Base-by-base conservation (phyloP, 23 tunicate genomes). In the Aplidium turbinatum region DNA sequence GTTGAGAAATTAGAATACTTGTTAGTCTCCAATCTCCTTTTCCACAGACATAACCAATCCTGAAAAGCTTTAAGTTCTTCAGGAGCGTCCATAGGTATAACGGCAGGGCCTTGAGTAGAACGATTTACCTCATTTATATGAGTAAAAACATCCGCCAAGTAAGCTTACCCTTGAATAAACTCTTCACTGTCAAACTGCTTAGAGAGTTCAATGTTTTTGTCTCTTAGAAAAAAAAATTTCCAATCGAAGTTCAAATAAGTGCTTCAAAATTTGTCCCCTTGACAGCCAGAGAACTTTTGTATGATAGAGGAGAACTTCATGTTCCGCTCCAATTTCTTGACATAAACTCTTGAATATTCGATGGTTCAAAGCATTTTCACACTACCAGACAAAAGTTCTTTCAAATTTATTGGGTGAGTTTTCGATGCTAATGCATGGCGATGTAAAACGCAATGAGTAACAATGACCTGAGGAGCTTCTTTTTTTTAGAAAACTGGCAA, bases 251-350 rank as follows among this genome's bases (percentile, higher is more conserved):
- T 74, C 25, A 57, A 74, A 28, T 26, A 57, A 33, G 31, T 47
- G 22, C 70, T 28, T 74, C 29, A 63, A 55, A 18, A 31, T 22
- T 26, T 57, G 28, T 29, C 56, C 70, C 22, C 70, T 31, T 33
- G 80, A 58, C n/a, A n/a, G n/a, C n/a, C n/a, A 74, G 80, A 46
- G 13, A 74, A 63, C 72, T 47, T 74, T 72, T 58, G 73, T 74
- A 46, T 61, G 46, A 58, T 74, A 58, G 47, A n/a, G n/a, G n/a
- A 74, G 80, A 74, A 74, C 22, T 54, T 54, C 19, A 54, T 54
- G 61, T 25, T 20, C 61, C 61, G 23, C 61, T 54, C 23, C 21
- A 21, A 54, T 54, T 54, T 54, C 61, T 54, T 54, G 61, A 20
- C 61, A 54, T 9, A 54, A 54, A 54, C 61, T 16, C 21, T 54